Percentiles rank a stretch among this genome's conserved stretches.
Conservation (phyloP, 2,113 vertebrate genomes). For the Casuarius casuarius region DNA sequence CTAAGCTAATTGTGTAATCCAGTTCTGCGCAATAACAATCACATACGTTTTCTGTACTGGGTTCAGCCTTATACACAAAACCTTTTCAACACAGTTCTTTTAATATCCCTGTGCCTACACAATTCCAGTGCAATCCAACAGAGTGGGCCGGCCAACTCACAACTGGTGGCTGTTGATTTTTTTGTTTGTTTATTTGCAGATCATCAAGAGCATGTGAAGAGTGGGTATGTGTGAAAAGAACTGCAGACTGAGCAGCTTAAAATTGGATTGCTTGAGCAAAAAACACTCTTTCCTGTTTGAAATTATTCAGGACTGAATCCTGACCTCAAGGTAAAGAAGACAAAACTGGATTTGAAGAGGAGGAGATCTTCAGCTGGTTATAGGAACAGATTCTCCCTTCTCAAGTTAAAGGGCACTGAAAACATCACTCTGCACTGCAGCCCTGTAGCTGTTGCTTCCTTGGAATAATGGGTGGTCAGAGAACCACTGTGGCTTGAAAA, state of each 20-base stretch:
- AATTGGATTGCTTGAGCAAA: constrained; percentile 68
- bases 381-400: background rate
- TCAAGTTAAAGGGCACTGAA: background rate
- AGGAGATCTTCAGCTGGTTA: background rate
- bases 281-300: constrained; percentile 37
- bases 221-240: constrained; percentile 78
- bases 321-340: constrained; percentile 53
- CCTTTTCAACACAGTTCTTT: constrained; percentile 69
- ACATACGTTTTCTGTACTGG: constrained; percentile 69
- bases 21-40: constrained; percentile 53
- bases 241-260: constrained; percentile 74
- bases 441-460: background rate
- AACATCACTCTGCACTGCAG: background rate
- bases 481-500: background rate
- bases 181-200: constrained; percentile 78
- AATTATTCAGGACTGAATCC: constrained; percentile 57
- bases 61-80: constrained; percentile 65
- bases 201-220: constrained; percentile 77
- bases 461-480: background rate
- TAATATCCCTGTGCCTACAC: constrained; percentile 72
- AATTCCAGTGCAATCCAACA: constrained; percentile 70
- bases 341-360: background rate
- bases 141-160: constrained; percentile 71
- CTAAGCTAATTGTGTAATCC: constrained; percentile 52
- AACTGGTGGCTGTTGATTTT: constrained; percentile 76